These are phyloP conservation scores for Muscidifurax raptorellus DNA, from an alignment of 1,140 invertebrate genomes.

Conservation along the genomic window DNA sequence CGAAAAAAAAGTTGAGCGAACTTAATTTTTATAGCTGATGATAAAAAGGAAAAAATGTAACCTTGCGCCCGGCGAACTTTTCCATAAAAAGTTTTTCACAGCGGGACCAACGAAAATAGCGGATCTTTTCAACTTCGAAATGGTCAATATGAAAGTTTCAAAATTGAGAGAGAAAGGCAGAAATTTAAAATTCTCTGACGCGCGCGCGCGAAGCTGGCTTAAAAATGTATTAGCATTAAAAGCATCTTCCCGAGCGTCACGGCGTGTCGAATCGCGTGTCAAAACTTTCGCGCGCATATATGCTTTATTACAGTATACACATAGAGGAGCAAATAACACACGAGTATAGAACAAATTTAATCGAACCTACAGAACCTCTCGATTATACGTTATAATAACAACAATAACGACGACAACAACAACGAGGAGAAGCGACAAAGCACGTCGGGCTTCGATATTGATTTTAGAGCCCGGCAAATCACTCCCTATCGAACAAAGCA, in stretches of 20 bases:
- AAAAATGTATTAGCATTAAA: constrained; percentile 27
- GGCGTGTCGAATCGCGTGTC: neutral
- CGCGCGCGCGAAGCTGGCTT: neutral
- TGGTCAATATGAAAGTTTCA: constrained; percentile 40
- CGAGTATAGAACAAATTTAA: too few relatives aligned
- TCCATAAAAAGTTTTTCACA: constrained; percentile 33
- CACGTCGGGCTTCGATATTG: neutral
- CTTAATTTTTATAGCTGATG: constrained; percentile 38
- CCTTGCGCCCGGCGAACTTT: constrained; percentile 11
- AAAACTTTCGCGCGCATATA: neutral
- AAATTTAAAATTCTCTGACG: constrained; percentile 17
- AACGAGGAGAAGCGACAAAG: too few relatives aligned
- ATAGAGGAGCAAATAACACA: too few relatives aligned
- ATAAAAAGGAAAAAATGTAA: constrained; percentile 1
- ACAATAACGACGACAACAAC: too few relatives aligned
- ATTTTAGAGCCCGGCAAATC: neutral
- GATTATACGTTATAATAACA: too few relatives aligned
- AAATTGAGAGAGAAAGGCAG: neutral
- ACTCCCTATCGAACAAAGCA: neutral
- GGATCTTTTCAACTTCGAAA: constrained; percentile 14
- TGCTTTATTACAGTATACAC: too few relatives aligned
- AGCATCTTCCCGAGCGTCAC: neutral
- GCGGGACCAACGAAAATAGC: constrained; percentile 10
- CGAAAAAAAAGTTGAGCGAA: neutral
- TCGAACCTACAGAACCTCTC: too few relatives aligned